These are phyloP conservation scores for Chlorops oryzae DNA, from an alignment of 1,140 invertebrate species.

Conservation along the genomic window DNA sequence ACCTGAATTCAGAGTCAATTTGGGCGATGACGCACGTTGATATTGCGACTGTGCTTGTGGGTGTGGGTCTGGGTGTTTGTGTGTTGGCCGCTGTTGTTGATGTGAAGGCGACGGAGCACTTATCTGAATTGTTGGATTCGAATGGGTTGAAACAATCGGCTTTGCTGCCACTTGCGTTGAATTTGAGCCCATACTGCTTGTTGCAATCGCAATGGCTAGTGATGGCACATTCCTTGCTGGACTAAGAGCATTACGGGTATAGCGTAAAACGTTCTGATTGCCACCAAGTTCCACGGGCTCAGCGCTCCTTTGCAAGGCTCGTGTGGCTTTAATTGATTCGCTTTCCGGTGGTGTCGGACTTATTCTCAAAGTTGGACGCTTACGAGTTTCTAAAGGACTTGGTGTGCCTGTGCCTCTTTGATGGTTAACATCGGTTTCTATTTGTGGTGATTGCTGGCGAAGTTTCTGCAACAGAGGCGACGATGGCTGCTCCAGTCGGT, in stretches of 20 bases:
- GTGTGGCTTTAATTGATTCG: constrained; percentile 27
- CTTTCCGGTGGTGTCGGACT: constrained; percentile 35
- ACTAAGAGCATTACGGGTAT: constrained; percentile 30
- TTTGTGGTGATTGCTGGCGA: constrained; percentile 19
- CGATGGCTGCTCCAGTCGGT: too few species aligned
- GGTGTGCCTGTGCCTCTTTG: too few species aligned
- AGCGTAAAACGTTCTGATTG: constrained; percentile 37
- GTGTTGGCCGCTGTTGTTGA: constrained; percentile 9
- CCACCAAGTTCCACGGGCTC: constrained; percentile 38
- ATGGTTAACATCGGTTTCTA: too few species aligned
- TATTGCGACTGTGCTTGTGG: too few species aligned
- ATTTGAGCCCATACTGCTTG: constrained; percentile 19
- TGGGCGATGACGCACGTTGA: too few species aligned
- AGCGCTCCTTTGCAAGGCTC: constrained; percentile 33
- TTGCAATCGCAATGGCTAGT: constrained; percentile 35
- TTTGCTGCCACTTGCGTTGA: constrained; percentile 2
- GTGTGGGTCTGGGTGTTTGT: neutral
- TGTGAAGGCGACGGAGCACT: constrained; percentile 37
- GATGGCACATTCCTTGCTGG: constrained; percentile 37
- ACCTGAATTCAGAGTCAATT: neutral
- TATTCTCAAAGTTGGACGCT: constrained; percentile 22
- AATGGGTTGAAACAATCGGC: constrained; percentile 16
- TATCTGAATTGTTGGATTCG: constrained; percentile 37
- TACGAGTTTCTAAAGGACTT: too few species aligned
- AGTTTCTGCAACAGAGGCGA: too few species aligned